These are phyloP conservation scores for Tragelaphus imberbis DNA, from an alignment of 2,113 vertebrate species.

Conservation along the genomic window DNA sequence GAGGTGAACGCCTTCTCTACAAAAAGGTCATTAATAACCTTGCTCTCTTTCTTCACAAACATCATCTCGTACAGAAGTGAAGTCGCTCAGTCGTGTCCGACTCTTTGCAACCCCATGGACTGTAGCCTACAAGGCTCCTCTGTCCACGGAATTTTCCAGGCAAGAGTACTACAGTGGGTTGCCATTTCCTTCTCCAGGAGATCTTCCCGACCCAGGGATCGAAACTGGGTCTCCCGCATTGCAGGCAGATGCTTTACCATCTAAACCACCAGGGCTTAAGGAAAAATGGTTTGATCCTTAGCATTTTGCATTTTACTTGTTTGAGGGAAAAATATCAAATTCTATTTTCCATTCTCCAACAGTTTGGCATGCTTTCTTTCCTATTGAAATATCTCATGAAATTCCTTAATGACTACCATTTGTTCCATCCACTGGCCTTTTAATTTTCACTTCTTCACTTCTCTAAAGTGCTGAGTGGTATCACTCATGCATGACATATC, in stretches of 20 bases:
- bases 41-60: background rate
- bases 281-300: background rate
- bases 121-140: background rate
- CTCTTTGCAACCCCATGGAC: background rate
- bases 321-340: background rate
- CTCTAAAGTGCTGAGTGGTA: background rate
- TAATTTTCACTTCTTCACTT: background rate
- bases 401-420: background rate
- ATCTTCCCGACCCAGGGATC: background rate
- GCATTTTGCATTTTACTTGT: background rate
- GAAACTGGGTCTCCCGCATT: rapidly evolving
- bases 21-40: background rate
- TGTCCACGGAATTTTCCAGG: background rate
- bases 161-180: background rate
- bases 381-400: background rate
- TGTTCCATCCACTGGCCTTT: background rate
- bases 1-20: background rate
- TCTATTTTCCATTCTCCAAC: background rate
- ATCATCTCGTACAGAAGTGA: background rate
- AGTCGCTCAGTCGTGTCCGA: background rate
- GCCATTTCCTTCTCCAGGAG: background rate
- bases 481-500: background rate
- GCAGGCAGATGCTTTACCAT: background rate
- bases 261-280: background rate
- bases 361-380: background rate